These are phyloP conservation scores for Poeciliopsis turneri DNA, from an alignment of 2,797 vertebrate species.

Conservation along the genomic window DNA sequence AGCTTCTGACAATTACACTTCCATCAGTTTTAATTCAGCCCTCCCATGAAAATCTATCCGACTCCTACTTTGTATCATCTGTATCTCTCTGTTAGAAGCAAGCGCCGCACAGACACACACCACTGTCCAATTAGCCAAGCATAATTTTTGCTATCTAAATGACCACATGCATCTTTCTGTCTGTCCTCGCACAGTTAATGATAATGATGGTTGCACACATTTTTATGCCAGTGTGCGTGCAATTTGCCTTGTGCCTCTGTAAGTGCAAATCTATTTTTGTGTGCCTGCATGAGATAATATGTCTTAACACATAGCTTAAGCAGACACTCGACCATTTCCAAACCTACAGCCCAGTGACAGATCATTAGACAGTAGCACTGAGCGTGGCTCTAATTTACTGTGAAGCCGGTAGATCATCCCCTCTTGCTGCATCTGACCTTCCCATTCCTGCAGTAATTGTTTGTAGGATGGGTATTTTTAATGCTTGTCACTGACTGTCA, in stretches of 20 bases:
- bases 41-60: slow-evolving; percentile 39
- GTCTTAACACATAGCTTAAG: slow-evolving; percentile 62
- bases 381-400: slow-evolving; percentile 66
- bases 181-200: slow-evolving; percentile 68
- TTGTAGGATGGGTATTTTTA: slow-evolving; percentile 45
- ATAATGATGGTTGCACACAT: slow-evolving; percentile 58
- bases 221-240: slow-evolving; percentile 16
- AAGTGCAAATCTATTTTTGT: slow-evolving; percentile 49
- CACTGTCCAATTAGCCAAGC: slow-evolving; percentile 65
- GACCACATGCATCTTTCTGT: slow-evolving; percentile 72
- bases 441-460: slow-evolving; percentile 43
- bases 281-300: slow-evolving; percentile 52
- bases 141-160: slow-evolving; percentile 59
- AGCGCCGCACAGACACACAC: slow-evolving; percentile 26
- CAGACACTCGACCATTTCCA: slow-evolving; percentile 68
- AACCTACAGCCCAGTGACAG: slow-evolving; percentile 68
- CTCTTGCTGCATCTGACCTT: slow-evolving; percentile 63
- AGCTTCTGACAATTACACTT: slow-evolving; percentile 61
- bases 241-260: slow-evolving; percentile 18
- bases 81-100: background rate
- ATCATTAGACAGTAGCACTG: slow-evolving; percentile 66
- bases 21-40: slow-evolving; percentile 66
- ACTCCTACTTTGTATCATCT: slow-evolving; percentile 20
- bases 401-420: slow-evolving; percentile 51
- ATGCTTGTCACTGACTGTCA: slow-evolving; percentile 45